Conservation (phyloP, 2,113 vertebrate genomes). For the Accipiter virgatus region DNA sequence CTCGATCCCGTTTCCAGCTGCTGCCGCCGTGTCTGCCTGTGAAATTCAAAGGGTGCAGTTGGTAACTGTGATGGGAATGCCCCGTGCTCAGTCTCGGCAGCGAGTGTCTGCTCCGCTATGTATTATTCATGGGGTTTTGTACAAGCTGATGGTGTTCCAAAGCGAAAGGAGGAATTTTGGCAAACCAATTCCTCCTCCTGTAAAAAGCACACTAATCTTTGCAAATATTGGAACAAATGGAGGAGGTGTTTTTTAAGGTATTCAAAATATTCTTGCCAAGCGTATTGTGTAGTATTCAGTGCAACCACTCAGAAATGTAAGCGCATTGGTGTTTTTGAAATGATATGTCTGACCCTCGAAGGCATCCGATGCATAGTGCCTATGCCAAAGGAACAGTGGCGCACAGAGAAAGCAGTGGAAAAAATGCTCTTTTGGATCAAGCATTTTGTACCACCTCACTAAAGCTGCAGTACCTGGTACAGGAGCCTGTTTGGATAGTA, state of each 20-base stretch:
- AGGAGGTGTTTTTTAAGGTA: not conserved
- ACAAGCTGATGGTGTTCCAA: not conserved
- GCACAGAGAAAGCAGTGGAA: not conserved
- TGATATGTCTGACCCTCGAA: not conserved
- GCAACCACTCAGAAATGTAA: not conserved
- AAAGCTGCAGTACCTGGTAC: not conserved
- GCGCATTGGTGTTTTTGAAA: not conserved
- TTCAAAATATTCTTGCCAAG: not conserved
- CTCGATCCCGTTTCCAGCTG: rapidly evolving
- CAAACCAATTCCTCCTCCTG: not conserved
- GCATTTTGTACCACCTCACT: not conserved
- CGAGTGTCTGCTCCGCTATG: rapidly evolving
- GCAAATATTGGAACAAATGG: not conserved
- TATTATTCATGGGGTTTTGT: not conserved
- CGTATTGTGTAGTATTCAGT: not conserved
- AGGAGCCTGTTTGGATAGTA: not conserved
- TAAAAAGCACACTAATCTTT: not conserved
- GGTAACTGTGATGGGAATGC: not conserved
- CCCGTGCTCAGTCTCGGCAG: not conserved
- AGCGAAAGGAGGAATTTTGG: not conserved
- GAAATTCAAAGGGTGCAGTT: not conserved
- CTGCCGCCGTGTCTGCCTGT: rapidly evolving
- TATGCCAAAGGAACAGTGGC: not conserved
- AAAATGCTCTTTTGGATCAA: not conserved
- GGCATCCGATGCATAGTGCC: rapidly evolving